A percentile compares a stretch with the other conserved stretches of the same genome.
Conservation (phyloP, 2,113 vertebrate species). For the Willisornis vidua region DNA sequence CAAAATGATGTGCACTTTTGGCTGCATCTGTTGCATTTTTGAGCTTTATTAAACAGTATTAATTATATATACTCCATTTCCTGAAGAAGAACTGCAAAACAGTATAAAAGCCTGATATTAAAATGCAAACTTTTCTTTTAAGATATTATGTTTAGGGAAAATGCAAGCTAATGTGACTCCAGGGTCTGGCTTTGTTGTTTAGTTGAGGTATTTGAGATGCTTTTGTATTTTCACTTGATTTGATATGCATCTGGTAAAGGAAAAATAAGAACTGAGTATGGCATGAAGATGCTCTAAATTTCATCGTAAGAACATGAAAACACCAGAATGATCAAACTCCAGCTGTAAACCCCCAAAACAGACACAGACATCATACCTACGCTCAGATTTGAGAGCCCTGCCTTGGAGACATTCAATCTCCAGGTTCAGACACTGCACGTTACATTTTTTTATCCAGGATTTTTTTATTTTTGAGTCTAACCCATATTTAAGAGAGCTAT, state of each 20-base stretch:
- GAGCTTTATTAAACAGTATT: conserved; percentile 73
- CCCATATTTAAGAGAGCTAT: background rate
- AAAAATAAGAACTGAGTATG: background rate
- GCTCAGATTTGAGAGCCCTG: background rate
- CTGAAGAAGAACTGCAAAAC: conserved; percentile 28
- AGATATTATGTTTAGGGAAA: background rate
- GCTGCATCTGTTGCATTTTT: conserved; percentile 72
- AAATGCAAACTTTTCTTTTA: conserved; percentile 10
- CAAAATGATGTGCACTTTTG: conserved; percentile 70
- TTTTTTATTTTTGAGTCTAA: background rate
- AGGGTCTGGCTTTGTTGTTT: conserved; percentile 14
- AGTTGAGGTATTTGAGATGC: background rate
- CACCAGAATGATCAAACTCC: background rate
- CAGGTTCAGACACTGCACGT: background rate
- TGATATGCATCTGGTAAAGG: background rate
- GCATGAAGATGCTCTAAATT: background rate
- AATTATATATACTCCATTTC: conserved; percentile 56
- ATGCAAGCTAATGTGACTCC: background rate
- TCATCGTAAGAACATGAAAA: background rate
- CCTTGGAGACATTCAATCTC: background rate
- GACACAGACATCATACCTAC: background rate
- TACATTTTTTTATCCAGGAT: background rate
- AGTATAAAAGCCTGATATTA: conserved; percentile 1
- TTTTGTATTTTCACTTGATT: background rate
- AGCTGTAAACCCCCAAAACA: background rate